Conservation (phyloP, 2,797 vertebrate species). For the Enteromius radiatus region DNA sequence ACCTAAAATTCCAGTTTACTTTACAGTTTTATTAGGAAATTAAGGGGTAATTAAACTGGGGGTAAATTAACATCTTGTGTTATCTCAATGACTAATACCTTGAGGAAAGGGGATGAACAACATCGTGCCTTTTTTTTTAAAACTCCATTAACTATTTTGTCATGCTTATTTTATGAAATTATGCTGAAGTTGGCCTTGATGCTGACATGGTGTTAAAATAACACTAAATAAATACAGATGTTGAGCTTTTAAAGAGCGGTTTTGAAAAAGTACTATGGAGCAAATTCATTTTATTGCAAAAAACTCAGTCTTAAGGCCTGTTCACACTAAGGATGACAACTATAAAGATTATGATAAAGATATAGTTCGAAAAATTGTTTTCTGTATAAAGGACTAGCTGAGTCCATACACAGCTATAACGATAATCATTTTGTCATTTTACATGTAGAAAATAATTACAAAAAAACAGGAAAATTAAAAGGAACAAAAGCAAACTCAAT, state of each 20-base stretch:
- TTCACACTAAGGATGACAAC: too few relatives aligned
- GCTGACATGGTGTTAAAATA: not conserved
- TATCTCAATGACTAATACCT: not conserved
- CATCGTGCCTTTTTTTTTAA: not conserved
- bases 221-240: not conserved
- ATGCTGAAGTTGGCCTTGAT: not conserved
- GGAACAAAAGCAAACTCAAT: too few relatives aligned
- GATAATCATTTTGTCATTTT: too few relatives aligned
- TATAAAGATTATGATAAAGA: too few relatives aligned
- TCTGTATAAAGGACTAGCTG: too few relatives aligned
- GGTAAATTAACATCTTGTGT: not conserved
- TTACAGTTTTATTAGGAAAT: constrained; percentile 1
- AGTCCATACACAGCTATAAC: too few relatives aligned
- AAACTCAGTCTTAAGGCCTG: not conserved
- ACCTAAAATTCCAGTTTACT: not conserved
- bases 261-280: not conserved
- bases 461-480: too few relatives aligned
- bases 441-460: too few relatives aligned
- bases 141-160: not conserved
- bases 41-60: not conserved
- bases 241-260: not conserved
- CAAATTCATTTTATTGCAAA: not conserved
- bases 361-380: too few relatives aligned
- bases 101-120: not conserved
- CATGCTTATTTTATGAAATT: not conserved